These are phyloP conservation scores for Onychorhynchus coronatus DNA, from an alignment of 2,113 vertebrate genomes.

Conservation along the genomic window DNA sequence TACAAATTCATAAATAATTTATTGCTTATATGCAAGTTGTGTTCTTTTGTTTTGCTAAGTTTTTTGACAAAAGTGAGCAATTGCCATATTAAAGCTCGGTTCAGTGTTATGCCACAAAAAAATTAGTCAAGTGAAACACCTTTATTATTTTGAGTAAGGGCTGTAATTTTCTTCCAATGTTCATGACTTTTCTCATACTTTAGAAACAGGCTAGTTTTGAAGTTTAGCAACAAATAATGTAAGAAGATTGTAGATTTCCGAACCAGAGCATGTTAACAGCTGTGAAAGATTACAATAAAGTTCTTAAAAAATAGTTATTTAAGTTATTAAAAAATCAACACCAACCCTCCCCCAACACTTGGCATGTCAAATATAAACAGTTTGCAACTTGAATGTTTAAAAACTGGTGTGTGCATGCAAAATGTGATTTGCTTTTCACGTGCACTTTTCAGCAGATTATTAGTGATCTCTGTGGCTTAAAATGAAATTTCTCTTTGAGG, in stretches of 20 bases:
- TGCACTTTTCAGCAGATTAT: neutral
- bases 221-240: neutral
- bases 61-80: neutral
- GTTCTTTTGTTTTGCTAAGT: neutral
- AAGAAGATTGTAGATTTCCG: neutral
- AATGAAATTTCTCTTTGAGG: neutral
- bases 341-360: neutral
- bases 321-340: neutral
- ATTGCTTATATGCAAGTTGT: neutral
- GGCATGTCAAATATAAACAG: neutral
- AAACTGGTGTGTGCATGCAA: neutral
- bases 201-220: neutral
- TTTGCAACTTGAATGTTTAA: neutral
- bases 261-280: neutral
- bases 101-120: neutral
- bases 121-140: neutral
- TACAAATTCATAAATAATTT: neutral
- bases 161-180: neutral
- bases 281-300: neutral
- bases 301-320: neutral
- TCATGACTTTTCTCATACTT: neutral
- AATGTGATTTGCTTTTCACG: conserved; percentile 18
- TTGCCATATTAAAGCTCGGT: neutral
- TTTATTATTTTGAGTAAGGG: neutral
- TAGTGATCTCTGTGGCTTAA: neutral